Base-by-base conservation (phyloP, 1,140 invertebrate genomes). In the Leptinotarsa lineolata region DNA sequence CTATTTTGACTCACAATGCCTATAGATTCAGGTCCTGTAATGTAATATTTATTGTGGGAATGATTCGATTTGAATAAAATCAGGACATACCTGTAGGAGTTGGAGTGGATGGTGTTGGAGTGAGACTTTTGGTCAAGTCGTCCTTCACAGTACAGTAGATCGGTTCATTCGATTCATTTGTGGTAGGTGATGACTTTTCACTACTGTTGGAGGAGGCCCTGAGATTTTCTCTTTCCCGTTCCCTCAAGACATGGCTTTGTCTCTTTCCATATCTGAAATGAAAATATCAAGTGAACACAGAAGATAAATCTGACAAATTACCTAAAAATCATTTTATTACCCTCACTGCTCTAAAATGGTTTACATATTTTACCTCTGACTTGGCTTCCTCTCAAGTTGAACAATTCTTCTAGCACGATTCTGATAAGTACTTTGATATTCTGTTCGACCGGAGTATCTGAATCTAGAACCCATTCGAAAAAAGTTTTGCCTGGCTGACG, bases 391-490 rank as follows among this genome's bases (percentile, higher is more conserved):
- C 84, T 99, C 97, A 84, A 99, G 97, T 81, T 97, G 95, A 3
- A 97, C 95, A 8, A 94, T 97, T 65, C 96, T 88, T 68, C 96
- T 86, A 11, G 95, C 94, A 72, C 93, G 88, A 84, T 95, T 97
- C 74, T 94, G 89, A 78, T 95, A 92, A 4, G 95, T 96, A 1
- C 95, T 96, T 87, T 99, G 97, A 83, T 97, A 98, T 85, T 99
- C 97, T 0, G 97, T 99, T 83, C 96, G 92, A 0, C 95, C 94
- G 2, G 92, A 95, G 83, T 98, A 98, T 83, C 97, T 91, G 84
- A 99, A 98, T 60, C 96, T 88, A 0, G 97, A 98, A 39, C 96
- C 97, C 94, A 98, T 97, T 72, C 97, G 89, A 86, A 98, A 97
- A 85, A 99, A 98, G 85, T 97, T 98, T 83, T 98, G 96, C 39